Conservation (phyloP, 2,797 vertebrate genomes). For the Pseudomugil gertrudae region DNA sequence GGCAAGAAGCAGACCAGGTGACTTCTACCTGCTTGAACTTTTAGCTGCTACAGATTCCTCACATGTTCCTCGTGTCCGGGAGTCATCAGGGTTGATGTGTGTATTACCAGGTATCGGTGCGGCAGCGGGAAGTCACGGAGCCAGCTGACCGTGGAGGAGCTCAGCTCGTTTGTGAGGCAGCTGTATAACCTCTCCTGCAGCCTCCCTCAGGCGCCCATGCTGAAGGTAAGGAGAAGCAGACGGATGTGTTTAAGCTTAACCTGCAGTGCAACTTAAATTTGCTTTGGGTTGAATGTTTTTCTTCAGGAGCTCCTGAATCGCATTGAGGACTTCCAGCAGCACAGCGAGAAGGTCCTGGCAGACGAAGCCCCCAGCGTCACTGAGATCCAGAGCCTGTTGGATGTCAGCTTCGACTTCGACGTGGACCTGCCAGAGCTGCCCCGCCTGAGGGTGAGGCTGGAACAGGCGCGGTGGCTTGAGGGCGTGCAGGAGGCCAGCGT, state of each 20-base stretch:
- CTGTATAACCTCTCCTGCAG: constrained; percentile 91
- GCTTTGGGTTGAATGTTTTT: neutral
- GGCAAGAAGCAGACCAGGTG: constrained; percentile 95
- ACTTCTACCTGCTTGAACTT: neutral
- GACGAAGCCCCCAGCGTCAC: constrained; percentile 83
- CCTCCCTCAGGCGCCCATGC: constrained; percentile 88
- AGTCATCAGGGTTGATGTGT: neutral
- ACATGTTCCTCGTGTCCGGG: neutral
- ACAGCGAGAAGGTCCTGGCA: constrained; percentile 88
- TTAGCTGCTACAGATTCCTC: neutral
- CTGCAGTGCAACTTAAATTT: neutral
- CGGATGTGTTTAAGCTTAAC: neutral
- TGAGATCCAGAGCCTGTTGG: constrained; percentile 89
- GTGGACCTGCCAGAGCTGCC: constrained; percentile 90
- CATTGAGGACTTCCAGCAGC: constrained; percentile 94
- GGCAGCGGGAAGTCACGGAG: constrained; percentile 91
- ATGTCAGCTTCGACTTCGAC: constrained; percentile 91
- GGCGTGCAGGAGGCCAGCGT: constrained; percentile 85
- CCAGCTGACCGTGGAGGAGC: constrained; percentile 92
- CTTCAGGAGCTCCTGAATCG: constrained; percentile 89
- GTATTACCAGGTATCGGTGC: constrained; percentile 86
- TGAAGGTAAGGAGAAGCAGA: constrained; percentile 85
- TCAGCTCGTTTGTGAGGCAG: constrained; percentile 93
- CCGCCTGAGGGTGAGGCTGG: constrained; percentile 85
- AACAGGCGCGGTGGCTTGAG: constrained; percentile 93